phyloP scores from a whole-genome alignment of 35 echinoderm and acorn worm species.

The Strongylocentrotus purpuratus region DNA sequence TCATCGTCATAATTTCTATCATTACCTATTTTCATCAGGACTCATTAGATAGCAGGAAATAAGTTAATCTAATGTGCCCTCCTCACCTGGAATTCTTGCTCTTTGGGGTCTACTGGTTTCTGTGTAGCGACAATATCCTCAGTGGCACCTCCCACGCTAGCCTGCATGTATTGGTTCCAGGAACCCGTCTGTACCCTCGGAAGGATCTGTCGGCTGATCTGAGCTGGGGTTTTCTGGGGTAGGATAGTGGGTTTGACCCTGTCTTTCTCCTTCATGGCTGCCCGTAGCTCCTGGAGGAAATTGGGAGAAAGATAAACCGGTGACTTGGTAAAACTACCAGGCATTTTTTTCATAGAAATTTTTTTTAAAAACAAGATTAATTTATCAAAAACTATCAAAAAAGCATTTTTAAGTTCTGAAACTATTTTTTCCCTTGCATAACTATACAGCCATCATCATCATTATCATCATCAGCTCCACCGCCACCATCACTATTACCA shows the following conservation, averaged over 20 bases:
- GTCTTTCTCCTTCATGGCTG: constrained; percentile 16
- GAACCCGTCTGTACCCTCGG: constrained; percentile 50
- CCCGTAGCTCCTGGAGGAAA: constrained; percentile 58
- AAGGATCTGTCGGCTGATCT: constrained; percentile 38
- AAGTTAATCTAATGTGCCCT: too few relatives aligned
- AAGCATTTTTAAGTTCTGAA: too few relatives aligned
- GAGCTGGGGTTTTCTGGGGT: not conserved
- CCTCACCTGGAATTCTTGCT: constrained; percentile 70
- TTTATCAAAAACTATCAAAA: too few relatives aligned
- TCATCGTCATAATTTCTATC: too few relatives aligned
- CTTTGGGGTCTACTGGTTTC: constrained; percentile 65
- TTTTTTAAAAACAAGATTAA: too few relatives aligned
- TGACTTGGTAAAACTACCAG: not conserved
- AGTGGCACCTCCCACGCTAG: not conserved
- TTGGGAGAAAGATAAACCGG: not conserved
- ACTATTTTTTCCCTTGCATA: too few relatives aligned
- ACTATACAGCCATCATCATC: not conserved
- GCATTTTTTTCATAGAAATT: too few relatives aligned
- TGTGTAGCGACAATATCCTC: constrained; percentile 67
- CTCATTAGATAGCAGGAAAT: too few relatives aligned
- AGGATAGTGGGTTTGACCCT: constrained; percentile 50
- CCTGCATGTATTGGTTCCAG: constrained; percentile 42
- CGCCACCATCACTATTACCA: not conserved
- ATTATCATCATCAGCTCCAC: not conserved
- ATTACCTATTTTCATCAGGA: not conserved